Evolutionary conservation across 1,140 invertebrate species (phyloP).

Genomic region (Drosophila mayri): DNA sequence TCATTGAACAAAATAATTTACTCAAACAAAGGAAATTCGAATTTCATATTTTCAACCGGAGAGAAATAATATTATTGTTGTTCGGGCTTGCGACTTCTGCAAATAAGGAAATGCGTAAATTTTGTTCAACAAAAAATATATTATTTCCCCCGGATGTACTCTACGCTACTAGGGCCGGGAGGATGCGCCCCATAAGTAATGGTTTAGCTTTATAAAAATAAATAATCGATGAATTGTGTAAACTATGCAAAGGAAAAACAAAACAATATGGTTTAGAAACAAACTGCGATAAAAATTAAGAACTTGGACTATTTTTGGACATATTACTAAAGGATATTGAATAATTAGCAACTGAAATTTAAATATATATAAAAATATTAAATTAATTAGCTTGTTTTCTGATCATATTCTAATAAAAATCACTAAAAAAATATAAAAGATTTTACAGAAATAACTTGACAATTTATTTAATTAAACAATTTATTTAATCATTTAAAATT

Average conservation of each 20-base stretch:
- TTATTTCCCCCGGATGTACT: conserved; percentile 59
- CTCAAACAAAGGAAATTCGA: conserved; percentile 42
- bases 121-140: conserved; percentile 53
- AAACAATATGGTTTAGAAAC: conserved; percentile 13
- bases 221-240: conserved; percentile 42
- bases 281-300: conserved; percentile 3
- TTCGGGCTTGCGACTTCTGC: conserved; percentile 19
- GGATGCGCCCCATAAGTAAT: conserved; percentile 50
- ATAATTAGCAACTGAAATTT: neutral
- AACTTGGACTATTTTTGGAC: too few relatives aligned
- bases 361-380: neutral
- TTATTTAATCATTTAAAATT: neutral
- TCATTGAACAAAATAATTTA: conserved; percentile 78
- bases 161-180: conserved; percentile 24
- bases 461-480: too few relatives aligned
- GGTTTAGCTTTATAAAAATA: conserved; percentile 55
- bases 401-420: too few relatives aligned
- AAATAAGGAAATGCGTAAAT: conserved; percentile 67
- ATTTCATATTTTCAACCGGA: conserved; percentile 28
- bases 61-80: conserved; percentile 47
- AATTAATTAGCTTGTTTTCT: neutral
- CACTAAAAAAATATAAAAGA: neutral
- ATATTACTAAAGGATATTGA: neutral
- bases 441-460: neutral
- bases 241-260: conserved; percentile 12